Base-by-base conservation (phyloP, 2,797 vertebrate species). In the Phoxinus dragarum region DNA sequence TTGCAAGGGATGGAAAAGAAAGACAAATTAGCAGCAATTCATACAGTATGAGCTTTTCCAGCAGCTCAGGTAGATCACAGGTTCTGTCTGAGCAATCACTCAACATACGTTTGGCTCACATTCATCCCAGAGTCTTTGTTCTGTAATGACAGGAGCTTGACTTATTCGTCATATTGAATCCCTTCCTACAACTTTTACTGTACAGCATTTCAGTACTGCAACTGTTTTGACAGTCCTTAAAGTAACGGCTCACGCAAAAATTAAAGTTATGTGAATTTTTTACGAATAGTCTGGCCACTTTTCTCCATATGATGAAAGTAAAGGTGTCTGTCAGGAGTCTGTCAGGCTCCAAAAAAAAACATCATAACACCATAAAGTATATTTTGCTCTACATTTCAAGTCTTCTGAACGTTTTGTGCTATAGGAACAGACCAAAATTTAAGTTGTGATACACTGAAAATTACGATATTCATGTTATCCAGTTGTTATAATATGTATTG, bases 91-190 rank as follows among this genome's bases (percentile, higher is more conserved):
- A 66, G 59, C 34, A 66, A 79, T 79, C 66, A 47, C n/a, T 66
- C 40, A 79, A 66, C 77, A 79, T 42, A 76, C 10, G 40, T 47
- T 79, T 79, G 8, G 38, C 76, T 78, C 23, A 27, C 54, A 27
- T n/a, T 78, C 56, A 78, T 78, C 75, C 6, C 56, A 31, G 6
- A 27, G 54, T 79, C 61, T 80, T 80, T 80, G 27, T 80, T 66
- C 59, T 80, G 6, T 23, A 66, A 79, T 44, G 19, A 19, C 38
- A 80, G 16, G 76, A 61, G 17, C 17, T 21, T 3, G 5, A 31
- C n/a, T 31, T 23, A 44, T 64, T 61, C 36, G 6, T 66, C 27
- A 34, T 34, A 47, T 12, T 79, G 10, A 79, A 66, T 47, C 61
- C 17, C 9, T 31, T 40, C 17, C 17, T 47, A 47, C 59, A 47